Conservation (phyloP, 2,888 invertebrate genomes). For the Ceramica pisi region DNA sequence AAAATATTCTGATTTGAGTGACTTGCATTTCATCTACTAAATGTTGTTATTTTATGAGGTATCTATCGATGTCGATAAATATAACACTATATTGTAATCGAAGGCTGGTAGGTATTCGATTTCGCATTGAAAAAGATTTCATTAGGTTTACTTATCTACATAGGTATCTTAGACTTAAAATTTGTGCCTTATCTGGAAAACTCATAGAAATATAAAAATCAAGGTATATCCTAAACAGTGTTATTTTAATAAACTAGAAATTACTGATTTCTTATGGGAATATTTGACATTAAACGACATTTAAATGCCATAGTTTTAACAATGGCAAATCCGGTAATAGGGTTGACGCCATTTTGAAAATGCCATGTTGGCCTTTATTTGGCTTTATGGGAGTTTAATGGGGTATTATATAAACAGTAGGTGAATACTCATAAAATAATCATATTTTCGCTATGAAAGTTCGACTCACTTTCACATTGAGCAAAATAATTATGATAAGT, state of each 20-base stretch:
- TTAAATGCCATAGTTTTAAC: conserved; percentile 62
- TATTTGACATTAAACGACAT: conserved; percentile 54
- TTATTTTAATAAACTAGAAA: neutral
- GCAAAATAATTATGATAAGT: neutral
- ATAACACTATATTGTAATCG: too few species aligned
- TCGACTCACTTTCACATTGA: neutral
- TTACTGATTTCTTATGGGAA: conserved; percentile 25
- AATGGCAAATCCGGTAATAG: conserved; percentile 35
- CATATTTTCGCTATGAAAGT: neutral
- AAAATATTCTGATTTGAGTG: too few species aligned
- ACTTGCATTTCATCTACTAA: too few species aligned
- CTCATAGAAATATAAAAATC: too few species aligned
- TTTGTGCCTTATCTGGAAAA: too few species aligned
- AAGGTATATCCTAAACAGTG: too few species aligned
- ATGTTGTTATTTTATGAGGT: too few species aligned
- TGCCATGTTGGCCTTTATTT: conserved; percentile 49
- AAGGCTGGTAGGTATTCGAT: too few species aligned
- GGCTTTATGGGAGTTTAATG: conserved; percentile 28
- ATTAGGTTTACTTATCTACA: too few species aligned
- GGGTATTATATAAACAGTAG: conserved; percentile 2
- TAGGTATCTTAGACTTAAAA: too few species aligned
- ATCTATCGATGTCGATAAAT: too few species aligned
- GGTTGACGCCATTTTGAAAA: conserved; percentile 61
- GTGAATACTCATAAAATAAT: neutral
- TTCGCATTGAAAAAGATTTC: too few species aligned